Base-by-base conservation (phyloP, 2,113 vertebrate species). In the Pelmatolapia mariae region DNA sequence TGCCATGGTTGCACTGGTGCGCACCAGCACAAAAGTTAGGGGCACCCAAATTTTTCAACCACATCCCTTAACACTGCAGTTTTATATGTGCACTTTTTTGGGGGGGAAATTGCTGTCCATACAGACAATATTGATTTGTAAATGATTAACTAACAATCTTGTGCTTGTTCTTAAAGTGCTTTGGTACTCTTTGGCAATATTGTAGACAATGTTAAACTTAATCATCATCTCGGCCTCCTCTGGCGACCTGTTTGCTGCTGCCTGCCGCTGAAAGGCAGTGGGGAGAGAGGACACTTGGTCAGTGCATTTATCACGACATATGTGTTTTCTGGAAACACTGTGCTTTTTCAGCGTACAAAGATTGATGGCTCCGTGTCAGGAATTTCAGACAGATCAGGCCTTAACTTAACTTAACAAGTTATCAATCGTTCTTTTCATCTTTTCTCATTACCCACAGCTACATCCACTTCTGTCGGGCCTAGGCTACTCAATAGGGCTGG, bases 61-160 rank as follows among this genome's bases (percentile, higher is more conserved):
- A 26, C 54, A 56, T 56, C 1, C 2, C 22, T 56, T 26, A 56
- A 56, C 0, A 56, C 22, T 3, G 22, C 12, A 56, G 54, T 15
- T 56, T 56, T 26, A 0, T 26, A 8, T 57, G 54, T 26, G 53
- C n/a, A 54, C 10, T 24, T 54, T 24, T 22, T 24, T 12, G 1
- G 52, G 19, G 18, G n/a, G 0, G 0, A 0, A 13, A 56, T 56
- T 56, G 53, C 53, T 13, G 22, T 13, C 0, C 22, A 56, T 56
- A 56, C 54, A 56, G 22, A 13, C 4, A 56, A 1, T 56, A 56
- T 56, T 56, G 2, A 56, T 26, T 13, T 56, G 6, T 56, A 26
- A 56, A 56, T 13, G 53, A 1, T 56, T 56, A 56, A 56, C 22
- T 24, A 56, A 7, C 11, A 56, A 56, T 0, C 24, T 15, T 57